Conservation (phyloP, 2,888 invertebrate species). For the Polia nebulosa region DNA sequence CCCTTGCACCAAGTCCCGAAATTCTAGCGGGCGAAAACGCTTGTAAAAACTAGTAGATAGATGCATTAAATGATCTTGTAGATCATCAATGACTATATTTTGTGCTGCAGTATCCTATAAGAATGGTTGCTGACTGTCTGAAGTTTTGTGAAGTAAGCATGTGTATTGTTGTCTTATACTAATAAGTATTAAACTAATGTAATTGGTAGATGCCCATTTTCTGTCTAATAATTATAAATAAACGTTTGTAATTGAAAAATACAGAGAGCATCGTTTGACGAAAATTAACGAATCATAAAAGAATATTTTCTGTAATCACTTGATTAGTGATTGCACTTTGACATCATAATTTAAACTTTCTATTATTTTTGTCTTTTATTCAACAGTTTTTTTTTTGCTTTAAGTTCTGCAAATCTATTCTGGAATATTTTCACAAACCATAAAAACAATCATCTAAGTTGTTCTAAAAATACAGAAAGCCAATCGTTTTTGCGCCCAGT, state of each 20-base stretch:
- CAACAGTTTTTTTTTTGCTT: background rate
- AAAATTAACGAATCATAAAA: too few relatives aligned
- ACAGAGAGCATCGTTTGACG: too few relatives aligned
- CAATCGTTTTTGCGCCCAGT: constrained; percentile 71
- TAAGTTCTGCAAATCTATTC: too few relatives aligned
- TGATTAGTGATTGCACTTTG: background rate
- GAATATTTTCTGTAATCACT: background rate
- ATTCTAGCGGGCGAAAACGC: too few relatives aligned
- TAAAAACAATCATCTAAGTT: background rate
- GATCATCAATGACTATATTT: too few relatives aligned
- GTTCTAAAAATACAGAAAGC: constrained; percentile 1
- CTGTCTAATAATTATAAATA: background rate
- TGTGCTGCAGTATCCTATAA: too few relatives aligned
- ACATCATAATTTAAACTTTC: background rate
- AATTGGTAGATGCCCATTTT: background rate
- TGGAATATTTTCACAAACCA: too few relatives aligned
- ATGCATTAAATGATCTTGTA: too few relatives aligned
- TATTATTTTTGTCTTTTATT: background rate
- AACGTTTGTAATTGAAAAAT: background rate
- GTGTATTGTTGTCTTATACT: too few relatives aligned
- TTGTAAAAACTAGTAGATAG: too few relatives aligned
- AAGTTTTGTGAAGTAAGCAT: too few relatives aligned
- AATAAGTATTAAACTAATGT: background rate
- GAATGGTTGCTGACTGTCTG: background rate
- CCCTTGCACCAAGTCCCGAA: too few relatives aligned